Base-by-base conservation (phyloP, 2,888 invertebrate genomes). In the Mechanitis mazaeus region DNA sequence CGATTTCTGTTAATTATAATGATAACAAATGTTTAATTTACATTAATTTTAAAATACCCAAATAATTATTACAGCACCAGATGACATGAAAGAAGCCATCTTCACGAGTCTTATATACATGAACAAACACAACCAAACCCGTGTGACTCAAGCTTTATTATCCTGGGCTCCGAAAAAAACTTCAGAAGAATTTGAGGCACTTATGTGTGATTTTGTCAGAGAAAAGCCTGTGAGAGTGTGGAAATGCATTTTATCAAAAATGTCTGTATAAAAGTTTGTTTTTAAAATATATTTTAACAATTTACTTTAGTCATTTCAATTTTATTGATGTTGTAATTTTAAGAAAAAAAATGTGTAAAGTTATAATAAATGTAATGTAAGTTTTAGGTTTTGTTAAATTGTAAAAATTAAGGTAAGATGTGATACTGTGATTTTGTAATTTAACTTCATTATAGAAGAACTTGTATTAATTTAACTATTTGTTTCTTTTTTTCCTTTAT, bases 81-180 rank as follows among this genome's bases (percentile, higher is more conserved):
- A 69, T 28, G 61, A 71, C 59, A 76, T 85, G 66, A 75, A 84
- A 68, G 89, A 90, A 75, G 87, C 87, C 0, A 78, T 85, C 33
- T 71, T 84, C 33, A 76, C 72, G 2, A 87, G 87, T 74, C 72
- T 91, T 58, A 72, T 87, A 57, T 79, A 73, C 56, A 77, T 90
- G 72, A 78, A 76, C 60, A 82, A 77, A 67, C 82, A 85, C 65
- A 80, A 81, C 64, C 75, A 73, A 47, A 64, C 69, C 3, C 69
- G 77, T 31, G 75, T 87, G 2, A 71, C 77, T 33, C 71, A 77
- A 65, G 75, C 73, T n/a, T 69, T 91, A 42, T 64, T 84, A 1
- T 61, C 71, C 4, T 87, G 86, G 82, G 74, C 70, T 42, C 84
- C 88, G 12, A 68, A 72, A 20, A 53, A 64, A 0, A 59, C 90